Evolutionary conservation across 2,113 vertebrate genomes (phyloP), one percentile per base, ranked within the genome.

Genomic region (Actinemys pallida): DNA sequence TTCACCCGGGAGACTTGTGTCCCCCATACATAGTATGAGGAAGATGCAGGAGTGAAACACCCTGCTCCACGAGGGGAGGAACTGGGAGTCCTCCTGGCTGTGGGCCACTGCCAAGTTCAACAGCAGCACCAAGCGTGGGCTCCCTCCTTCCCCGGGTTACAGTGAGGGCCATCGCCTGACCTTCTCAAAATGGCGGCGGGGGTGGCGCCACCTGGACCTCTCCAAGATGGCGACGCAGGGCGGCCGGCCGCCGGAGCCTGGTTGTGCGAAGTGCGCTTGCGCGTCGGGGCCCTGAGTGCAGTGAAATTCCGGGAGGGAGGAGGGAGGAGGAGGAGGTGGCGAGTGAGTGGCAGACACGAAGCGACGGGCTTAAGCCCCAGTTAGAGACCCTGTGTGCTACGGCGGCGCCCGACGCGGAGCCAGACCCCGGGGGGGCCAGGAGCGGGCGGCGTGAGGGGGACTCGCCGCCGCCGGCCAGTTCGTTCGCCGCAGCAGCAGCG

Each of bases 151-250:
- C 27, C 27, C 11, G 27, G 57, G 57, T 59, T 29, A 29, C 27
- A 59, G 10, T 6, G 57, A 27, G 27, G 29, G 6, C 62, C 31
- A 16, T 3, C 0, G 39, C 20, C 56, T 59, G 97, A 98, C 98
- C 98, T 97, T 95, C 98, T 65, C 94, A 98, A 97, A 14, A 98
- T 98, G 98, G 97, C 97, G 83, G 39, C 85, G 31, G 1, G 7
- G 19, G 2, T 20, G 0, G 4, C 0, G 1, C 35, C 17, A 10
- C 17, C 82, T 42, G 8, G 3, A 11, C n/a, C 84, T 78, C 95
- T 94, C 52, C 94, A 93, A 96, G 53, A 97, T 97, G 95, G 97
- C 96, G 88, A 49, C 92, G 47, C 93, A 88, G 95, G 88, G 90
- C 56, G 52, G 92, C 92, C 95, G 62, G 76, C 45, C 42, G 57